Percentiles rank a stretch among this genome's conserved stretches.
Conservation (phyloP, 2,888 invertebrate species). For the Leptodirus hochenwartii region DNA sequence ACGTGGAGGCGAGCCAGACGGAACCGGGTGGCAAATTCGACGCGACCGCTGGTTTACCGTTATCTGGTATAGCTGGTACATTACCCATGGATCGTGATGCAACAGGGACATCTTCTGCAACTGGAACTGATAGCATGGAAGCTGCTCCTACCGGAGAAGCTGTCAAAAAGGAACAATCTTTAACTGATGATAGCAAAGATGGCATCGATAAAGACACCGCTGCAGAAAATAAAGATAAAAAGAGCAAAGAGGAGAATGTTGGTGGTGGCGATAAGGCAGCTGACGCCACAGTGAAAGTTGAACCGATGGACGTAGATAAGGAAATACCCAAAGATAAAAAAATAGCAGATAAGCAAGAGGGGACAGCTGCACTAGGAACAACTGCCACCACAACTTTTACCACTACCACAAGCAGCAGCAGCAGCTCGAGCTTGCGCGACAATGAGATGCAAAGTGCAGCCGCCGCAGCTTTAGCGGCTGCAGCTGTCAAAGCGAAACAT, state of each 20-base stretch:
- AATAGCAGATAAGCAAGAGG: slow-evolving; percentile 16
- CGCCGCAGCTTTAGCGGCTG: slow-evolving; percentile 88
- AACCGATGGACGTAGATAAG: slow-evolving; percentile 19
- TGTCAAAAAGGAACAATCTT: too few species aligned
- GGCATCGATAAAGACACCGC: too few species aligned
- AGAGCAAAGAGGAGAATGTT: slow-evolving; percentile 25
- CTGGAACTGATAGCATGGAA: too few species aligned
- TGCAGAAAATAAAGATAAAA: slow-evolving; percentile 29
- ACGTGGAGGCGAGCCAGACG: slow-evolving; percentile 55
- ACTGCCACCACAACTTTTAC: slow-evolving; percentile 19
- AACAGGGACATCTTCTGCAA: slow-evolving; percentile 1
- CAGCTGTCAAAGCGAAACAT: slow-evolving; percentile 98
- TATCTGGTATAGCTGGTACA: slow-evolving; percentile 89
- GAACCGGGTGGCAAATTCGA: slow-evolving; percentile 56
- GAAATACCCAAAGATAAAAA: slow-evolving; percentile 19
- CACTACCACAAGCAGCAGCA: too few species aligned
- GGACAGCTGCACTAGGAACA: slow-evolving; percentile 31
- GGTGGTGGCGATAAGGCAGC: slow-evolving; percentile 21
- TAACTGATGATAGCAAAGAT: too few species aligned
- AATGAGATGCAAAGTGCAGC: slow-evolving; percentile 80
- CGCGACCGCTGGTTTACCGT: slow-evolving; percentile 63
- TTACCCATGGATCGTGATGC: slow-evolving; percentile 37
- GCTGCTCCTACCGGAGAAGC: too few species aligned
- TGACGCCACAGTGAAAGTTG: slow-evolving; percentile 16
- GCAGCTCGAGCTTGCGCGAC: too few species aligned